phyloP scores from a whole-genome alignment of 2,113 vertebrate species.

The Gymnarchus niloticus region DNA sequence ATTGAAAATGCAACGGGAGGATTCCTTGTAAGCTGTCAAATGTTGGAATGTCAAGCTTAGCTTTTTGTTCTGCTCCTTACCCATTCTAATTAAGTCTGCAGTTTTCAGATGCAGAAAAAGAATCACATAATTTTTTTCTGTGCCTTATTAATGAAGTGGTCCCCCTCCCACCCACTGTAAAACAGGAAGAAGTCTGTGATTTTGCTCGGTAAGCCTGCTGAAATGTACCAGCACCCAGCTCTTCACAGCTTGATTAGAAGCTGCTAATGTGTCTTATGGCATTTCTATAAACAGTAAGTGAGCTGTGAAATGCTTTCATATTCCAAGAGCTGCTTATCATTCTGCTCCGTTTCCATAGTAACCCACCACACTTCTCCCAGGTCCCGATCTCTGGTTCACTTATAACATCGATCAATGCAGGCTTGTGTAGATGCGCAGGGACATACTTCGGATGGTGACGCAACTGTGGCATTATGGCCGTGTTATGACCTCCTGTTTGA shows the following conservation, averaged over 20 bases:
- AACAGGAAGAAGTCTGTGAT: slow-evolving; percentile 29
- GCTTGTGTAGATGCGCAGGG: not conserved
- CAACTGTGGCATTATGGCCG: not conserved
- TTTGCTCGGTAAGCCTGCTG: slow-evolving; percentile 29
- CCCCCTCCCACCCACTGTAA: slow-evolving; percentile 19
- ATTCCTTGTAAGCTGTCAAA: not conserved
- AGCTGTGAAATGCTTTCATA: slow-evolving; percentile 42
- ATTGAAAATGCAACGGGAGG: not conserved
- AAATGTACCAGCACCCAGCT: slow-evolving; percentile 28
- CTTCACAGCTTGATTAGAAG: slow-evolving; percentile 39
- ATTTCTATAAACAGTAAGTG: slow-evolving; percentile 46
- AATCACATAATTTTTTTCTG: not conserved
- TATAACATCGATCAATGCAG: not conserved
- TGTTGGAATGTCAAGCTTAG: not conserved
- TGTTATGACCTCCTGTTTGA: not conserved
- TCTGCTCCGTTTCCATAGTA: slow-evolving; percentile 46
- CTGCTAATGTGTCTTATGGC: slow-evolving; percentile 38
- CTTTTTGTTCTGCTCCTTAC: not conserved
- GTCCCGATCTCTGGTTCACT: slow-evolving; percentile 29
- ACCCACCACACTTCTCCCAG: slow-evolving; percentile 26
- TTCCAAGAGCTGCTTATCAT: slow-evolving; percentile 40
- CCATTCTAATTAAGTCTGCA: not conserved
- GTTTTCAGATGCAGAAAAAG: not conserved
- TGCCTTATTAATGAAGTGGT: not conserved
- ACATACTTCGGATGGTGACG: not conserved